Base-by-base conservation (phyloP, 2,113 vertebrate genomes). In the Myiagra hebetior region DNA sequence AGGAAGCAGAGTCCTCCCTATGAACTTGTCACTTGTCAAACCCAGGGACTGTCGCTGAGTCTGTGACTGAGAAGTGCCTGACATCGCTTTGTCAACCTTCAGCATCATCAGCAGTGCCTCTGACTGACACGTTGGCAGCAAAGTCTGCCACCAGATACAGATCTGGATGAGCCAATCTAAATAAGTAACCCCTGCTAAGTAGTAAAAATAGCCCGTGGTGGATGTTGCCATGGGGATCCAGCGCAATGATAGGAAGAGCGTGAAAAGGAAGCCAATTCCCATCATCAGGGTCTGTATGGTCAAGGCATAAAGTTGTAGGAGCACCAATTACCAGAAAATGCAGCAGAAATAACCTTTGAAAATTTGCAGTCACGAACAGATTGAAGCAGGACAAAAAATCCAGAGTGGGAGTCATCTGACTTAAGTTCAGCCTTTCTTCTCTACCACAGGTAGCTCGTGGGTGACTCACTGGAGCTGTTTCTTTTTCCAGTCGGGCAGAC, bases 251-350 rank as follows among this genome's bases (percentile, higher is more conserved):
- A 47, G 11, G 37, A 49, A 41, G 1, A 28, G 6, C 3, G 7
- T 6, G 21, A 44, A 30, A 35, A 60, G 74, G 41, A 76, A 62
- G 3, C 3, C 27, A 30, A 2, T 46, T 23, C 31, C 13, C 2
- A 0, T 18, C 20, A 3, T 2, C 3, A 4, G 22, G 37, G 63
- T 73, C 59, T 33, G 3, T 3, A 1, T 24, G 28, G 42, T 46
- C 64, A 28, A 37, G 39, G 24, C 4, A 33, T 28, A 15, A 83
- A 56, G 37, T 37, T 50, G 22, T 73, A 50, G 22, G 15, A 69
- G 4, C 15, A 27, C 3, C 33, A 44, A 24, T 47, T 44, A 68
- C 33, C 11, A 85, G 41, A 52, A 62, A 50, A 67, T 0, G 11
- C 0, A 12, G 53, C 64, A 64, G 67, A 52, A 37, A 57, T 13